A percentile compares a stretch with the other conserved stretches of the same genome.
phyloP scores from a whole-genome alignment of 2,113 vertebrate genomes.

The Conger conger region DNA sequence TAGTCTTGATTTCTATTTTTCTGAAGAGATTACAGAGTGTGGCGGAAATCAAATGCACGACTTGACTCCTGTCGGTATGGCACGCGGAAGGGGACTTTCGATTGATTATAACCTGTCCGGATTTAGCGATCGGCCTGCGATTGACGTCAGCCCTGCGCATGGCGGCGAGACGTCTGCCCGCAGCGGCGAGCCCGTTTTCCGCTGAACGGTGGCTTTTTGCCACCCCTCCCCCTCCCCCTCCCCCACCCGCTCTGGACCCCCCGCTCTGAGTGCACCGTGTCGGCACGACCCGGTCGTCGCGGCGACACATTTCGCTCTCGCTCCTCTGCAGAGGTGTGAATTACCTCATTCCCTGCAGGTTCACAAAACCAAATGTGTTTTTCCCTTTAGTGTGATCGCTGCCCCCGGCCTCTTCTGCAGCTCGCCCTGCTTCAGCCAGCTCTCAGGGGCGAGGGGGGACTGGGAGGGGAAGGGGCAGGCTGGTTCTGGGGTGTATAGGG shows the following conservation, averaged over 20 bases:
- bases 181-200: neutral
- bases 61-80: neutral
- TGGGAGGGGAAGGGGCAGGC: neutral
- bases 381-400: neutral
- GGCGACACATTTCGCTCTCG: conserved; percentile 31
- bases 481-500: too few relatives aligned
- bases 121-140: neutral
- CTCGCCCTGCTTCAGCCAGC: neutral
- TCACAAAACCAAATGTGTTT: neutral
- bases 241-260: neutral
- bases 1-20: conserved; percentile 13
- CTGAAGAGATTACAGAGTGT: conserved; percentile 8
- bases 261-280: conserved; percentile 30
- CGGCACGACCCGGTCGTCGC: conserved; percentile 52
- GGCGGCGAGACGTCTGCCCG: neutral
- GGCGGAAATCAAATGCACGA: conserved; percentile 18
- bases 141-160: neutral
- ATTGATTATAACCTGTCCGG: neutral
- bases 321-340: neutral
- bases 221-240: neutral
- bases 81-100: neutral
- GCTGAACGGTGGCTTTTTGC: conserved; percentile 50
- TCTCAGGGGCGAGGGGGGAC: neutral
- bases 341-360: conserved; percentile 21
- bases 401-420: neutral